A percentile compares a stretch with the other conserved stretches of the same genome.
These are phyloP conservation scores for Eustalomyia histrio DNA, from an alignment of 2,888 invertebrate species.

Conservation along the genomic window DNA sequence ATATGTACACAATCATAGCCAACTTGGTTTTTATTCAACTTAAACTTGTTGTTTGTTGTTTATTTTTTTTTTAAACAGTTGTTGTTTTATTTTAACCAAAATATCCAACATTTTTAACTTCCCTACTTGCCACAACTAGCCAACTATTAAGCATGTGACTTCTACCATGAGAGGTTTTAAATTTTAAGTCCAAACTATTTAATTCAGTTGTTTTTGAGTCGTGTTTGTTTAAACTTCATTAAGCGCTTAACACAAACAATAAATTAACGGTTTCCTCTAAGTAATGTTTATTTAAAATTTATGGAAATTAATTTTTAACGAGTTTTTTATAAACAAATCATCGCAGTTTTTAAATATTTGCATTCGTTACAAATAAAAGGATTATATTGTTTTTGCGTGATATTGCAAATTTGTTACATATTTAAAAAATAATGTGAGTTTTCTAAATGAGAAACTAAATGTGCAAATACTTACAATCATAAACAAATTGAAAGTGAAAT, in stretches of 20 bases:
- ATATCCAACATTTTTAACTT: conserved; percentile 42
- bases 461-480: background rate
- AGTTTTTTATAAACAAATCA: background rate
- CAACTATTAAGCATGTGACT: conserved; percentile 29
- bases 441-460: background rate
- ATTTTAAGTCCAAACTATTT: conserved; percentile 38
- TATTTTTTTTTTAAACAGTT: conserved; percentile 25
- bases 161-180: conserved; percentile 47
- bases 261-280: conserved; percentile 28
- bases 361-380: conserved; percentile 1
- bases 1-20: background rate
- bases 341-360: background rate
- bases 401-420: background rate
- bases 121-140: conserved; percentile 55
- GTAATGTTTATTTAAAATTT: no score
- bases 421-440: conserved; percentile 37
- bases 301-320: conserved; percentile 34
- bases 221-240: conserved; percentile 52
- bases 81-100: conserved; percentile 11
- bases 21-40: conserved; percentile 24
- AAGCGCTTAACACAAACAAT: conserved; percentile 42
- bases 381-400: background rate
- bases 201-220: conserved; percentile 54
- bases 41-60: conserved; percentile 38
- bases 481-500: background rate